These are phyloP conservation scores for Holotrichia oblita DNA, from an alignment of 1,140 invertebrate species.

Conservation along the genomic window DNA sequence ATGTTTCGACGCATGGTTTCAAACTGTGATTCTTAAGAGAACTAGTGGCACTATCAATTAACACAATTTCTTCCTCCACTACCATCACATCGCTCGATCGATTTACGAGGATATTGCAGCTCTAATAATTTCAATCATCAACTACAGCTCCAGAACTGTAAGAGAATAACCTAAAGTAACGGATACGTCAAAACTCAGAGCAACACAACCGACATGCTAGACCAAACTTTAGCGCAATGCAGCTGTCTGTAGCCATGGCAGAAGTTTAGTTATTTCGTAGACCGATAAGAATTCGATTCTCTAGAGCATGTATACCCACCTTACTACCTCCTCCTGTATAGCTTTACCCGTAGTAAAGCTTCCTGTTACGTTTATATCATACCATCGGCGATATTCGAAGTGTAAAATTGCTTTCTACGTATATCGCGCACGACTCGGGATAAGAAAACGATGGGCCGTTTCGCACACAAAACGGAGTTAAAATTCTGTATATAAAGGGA, in stretches of 20 bases:
- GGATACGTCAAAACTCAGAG: not conserved
- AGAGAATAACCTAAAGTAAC: not conserved
- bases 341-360: not conserved
- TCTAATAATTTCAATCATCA: not conserved
- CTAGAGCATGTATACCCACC: not conserved
- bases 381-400: slow-evolving; percentile 9
- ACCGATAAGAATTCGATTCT: slow-evolving; percentile 29
- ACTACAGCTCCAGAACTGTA: not conserved
- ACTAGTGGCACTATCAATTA: too few relatives aligned
- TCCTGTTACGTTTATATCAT: not conserved
- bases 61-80: not conserved
- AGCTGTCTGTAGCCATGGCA: slow-evolving; percentile 24
- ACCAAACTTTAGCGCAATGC: slow-evolving; percentile 23
- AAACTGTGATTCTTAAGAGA: too few relatives aligned
- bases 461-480: not conserved
- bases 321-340: not conserved
- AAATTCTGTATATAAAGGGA: not conserved
- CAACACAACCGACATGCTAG: not conserved
- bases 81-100: not conserved
- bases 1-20: too few relatives aligned
- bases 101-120: not conserved
- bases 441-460: not conserved
- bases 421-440: not conserved
- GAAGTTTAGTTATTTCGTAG: slow-evolving; percentile 32
- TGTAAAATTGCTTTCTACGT: slow-evolving; percentile 16